A percentile compares a stretch with the other conserved stretches of the same genome.
Conservation (phyloP, 2,113 vertebrate genomes). For the Montifringilla adamsi region DNA sequence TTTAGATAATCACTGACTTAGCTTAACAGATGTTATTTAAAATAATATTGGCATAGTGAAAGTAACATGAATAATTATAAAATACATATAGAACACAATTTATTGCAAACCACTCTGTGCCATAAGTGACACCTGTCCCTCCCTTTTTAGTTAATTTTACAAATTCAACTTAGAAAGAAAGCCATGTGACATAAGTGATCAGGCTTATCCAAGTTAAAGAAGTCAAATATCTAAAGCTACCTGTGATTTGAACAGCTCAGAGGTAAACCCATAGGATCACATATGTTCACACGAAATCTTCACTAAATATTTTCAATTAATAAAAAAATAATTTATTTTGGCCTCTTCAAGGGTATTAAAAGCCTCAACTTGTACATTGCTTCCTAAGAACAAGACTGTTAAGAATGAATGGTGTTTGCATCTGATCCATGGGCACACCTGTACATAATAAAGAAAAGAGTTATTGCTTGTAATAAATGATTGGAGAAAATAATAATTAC, state of each 20-base stretch:
- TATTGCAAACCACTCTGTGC: neutral
- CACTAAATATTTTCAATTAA: neutral
- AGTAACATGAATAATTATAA: neutral
- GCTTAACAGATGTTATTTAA: neutral
- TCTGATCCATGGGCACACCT: neutral
- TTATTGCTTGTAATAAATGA: neutral
- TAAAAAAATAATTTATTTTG: neutral
- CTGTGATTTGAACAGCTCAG: neutral
- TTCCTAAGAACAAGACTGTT: neutral
- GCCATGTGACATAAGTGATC: neutral
- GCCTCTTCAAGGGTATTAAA: neutral
- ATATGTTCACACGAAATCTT: neutral
- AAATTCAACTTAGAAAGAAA: neutral
- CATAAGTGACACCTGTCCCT: neutral
- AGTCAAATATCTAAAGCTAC: neutral
- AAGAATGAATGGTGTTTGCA: neutral
- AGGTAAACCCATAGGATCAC: fast-evolving
- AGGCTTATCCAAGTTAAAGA: neutral
- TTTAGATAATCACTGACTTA: neutral
- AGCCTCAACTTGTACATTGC: neutral
- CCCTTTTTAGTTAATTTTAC: neutral
- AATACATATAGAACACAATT: neutral
- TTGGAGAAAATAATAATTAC: neutral
- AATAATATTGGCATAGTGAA: neutral
- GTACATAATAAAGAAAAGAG: neutral